These are phyloP conservation scores for Catonia carolina DNA, from an alignment of 2,888 invertebrate species.

Conservation along the genomic window DNA sequence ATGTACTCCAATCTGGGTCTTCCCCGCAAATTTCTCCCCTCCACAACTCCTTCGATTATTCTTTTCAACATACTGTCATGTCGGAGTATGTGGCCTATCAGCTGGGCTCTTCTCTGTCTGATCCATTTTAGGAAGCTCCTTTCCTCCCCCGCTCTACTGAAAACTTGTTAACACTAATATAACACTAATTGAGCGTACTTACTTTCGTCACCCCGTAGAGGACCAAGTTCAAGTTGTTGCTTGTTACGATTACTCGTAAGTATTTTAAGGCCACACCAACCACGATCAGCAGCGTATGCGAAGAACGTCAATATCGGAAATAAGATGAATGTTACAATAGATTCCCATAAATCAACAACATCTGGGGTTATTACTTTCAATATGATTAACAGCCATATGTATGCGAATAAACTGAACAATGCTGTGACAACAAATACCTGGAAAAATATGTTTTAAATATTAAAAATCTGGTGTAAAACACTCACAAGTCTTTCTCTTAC, in stretches of 20 bases:
- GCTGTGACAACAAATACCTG: slow-evolving; percentile 46
- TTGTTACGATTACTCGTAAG: slow-evolving; percentile 34
- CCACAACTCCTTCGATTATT: too few relatives aligned
- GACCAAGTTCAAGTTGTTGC: slow-evolving; percentile 44
- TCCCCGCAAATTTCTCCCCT: too few relatives aligned
- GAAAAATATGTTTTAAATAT: slow-evolving; percentile 15
- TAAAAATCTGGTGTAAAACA: too few relatives aligned
- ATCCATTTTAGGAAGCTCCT: too few relatives aligned
- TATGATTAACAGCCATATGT: slow-evolving; percentile 52
- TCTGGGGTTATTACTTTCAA: slow-evolving; percentile 42
- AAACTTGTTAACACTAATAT: too few relatives aligned
- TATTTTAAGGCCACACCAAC: slow-evolving; percentile 43
- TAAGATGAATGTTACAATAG: slow-evolving; percentile 49
- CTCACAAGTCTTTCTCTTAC: too few relatives aligned
- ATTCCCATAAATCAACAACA: slow-evolving; percentile 51
- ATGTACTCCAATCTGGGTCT: too few relatives aligned
- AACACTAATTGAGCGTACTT: too few relatives aligned
- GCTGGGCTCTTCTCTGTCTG: too few relatives aligned
- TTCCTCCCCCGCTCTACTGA: too few relatives aligned
- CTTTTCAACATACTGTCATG: too few relatives aligned
- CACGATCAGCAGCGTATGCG: slow-evolving; percentile 50
- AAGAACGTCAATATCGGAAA: slow-evolving; percentile 50
- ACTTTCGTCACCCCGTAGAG: slow-evolving; percentile 34
- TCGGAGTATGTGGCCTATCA: too few relatives aligned
- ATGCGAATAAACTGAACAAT: slow-evolving; percentile 49